These are phyloP conservation scores for Otolemur crassicaudatus DNA, from an alignment of 2,797 vertebrate genomes.

Conservation along the genomic window DNA sequence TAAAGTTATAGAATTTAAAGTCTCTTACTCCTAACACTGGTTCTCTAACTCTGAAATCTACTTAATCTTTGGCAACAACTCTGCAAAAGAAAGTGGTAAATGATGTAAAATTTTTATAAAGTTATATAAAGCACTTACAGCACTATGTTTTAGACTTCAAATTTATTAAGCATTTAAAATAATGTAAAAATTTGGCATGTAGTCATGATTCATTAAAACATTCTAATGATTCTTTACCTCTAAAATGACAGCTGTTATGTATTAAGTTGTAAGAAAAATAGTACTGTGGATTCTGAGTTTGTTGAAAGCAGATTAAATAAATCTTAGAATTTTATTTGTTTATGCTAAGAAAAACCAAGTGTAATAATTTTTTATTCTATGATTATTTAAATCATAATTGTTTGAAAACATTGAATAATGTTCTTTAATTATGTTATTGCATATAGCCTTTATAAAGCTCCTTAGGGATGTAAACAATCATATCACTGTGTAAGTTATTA, in stretches of 20 bases:
- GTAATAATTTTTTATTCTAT: constrained; percentile 11
- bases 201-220: constrained; percentile 1
- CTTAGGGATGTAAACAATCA: not conserved
- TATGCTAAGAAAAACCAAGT: constrained; percentile 18
- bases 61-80: not conserved
- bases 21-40: not conserved
- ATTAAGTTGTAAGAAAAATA: not conserved
- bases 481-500: not conserved
- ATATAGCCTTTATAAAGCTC: not conserved
- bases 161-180: constrained; percentile 41
- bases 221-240: not conserved
- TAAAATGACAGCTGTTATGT: not conserved
- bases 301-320: constrained; percentile 42
- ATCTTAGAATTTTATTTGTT: constrained; percentile 59
- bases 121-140: not conserved
- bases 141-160: constrained; percentile 10
- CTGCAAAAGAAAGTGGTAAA: not conserved
- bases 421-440: not conserved
- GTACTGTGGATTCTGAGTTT: not conserved
- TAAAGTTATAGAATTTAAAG: not conserved
- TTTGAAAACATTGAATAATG: constrained; percentile 4
- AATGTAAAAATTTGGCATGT: not conserved
- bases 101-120: not conserved
- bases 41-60: constrained; percentile 13
- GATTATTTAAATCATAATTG: constrained; percentile 34